Evolutionary conservation across 1,140 invertebrate species (phyloP).

Genomic region (Teleopsis dalmanni): DNA sequence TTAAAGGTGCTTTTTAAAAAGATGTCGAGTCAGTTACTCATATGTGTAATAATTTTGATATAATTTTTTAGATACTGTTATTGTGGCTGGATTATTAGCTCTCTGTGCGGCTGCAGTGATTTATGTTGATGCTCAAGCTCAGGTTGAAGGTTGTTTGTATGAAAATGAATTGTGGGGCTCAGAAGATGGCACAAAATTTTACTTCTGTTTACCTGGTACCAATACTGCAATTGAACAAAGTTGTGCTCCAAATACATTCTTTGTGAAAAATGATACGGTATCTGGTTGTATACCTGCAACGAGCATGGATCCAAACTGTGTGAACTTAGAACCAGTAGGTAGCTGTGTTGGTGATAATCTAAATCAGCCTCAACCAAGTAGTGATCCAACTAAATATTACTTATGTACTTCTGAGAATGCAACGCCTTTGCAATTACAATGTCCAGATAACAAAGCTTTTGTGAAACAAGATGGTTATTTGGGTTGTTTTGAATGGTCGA

Average conservation of each 20-base stretch:
- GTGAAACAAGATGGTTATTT: conserved; percentile 20
- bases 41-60: neutral
- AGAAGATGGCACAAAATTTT: conserved; percentile 18
- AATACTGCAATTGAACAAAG: neutral
- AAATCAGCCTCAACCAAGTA: conserved; percentile 25
- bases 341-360: conserved; percentile 9
- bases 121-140: neutral
- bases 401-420: conserved; percentile 24
- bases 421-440: conserved; percentile 24
- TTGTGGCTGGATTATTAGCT: conserved; percentile 7
- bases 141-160: conserved; percentile 15
- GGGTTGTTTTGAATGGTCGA: conserved; percentile 32
- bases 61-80: conserved; percentile 7
- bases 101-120: neutral
- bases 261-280: conserved; percentile 25
- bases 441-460: conserved; percentile 28
- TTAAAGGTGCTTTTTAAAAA: too few species aligned
- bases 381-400: conserved; percentile 35
- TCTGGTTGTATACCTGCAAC: conserved; percentile 22
- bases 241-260: conserved; percentile 21
- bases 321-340: conserved; percentile 12
- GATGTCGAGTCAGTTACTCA: too few species aligned
- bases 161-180: conserved; percentile 21
- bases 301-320: conserved; percentile 20
- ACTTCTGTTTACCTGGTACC: conserved; percentile 20